These are phyloP conservation scores for Cetonia aurata DNA, from an alignment of 2,888 invertebrate species.

Conservation along the genomic window DNA sequence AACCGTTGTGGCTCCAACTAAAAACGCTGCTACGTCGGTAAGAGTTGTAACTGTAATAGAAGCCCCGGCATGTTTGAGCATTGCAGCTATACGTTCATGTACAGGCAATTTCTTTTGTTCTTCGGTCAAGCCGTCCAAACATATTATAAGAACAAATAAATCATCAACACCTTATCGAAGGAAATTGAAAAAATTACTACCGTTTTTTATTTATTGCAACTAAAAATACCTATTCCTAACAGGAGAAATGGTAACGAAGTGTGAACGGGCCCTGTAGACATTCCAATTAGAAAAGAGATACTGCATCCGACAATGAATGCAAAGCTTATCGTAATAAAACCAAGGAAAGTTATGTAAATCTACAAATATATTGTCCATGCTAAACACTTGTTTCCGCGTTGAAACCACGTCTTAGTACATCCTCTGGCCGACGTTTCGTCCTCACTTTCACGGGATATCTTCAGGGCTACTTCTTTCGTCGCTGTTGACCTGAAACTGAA, in stretches of 20 bases:
- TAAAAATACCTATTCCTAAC: slow-evolving; percentile 74
- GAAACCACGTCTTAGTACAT: too few relatives aligned
- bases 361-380: slow-evolving; percentile 54
- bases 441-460: too few relatives aligned
- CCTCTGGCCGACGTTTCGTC: too few relatives aligned
- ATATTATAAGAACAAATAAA: slow-evolving; percentile 87
- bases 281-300: slow-evolving; percentile 77
- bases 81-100: slow-evolving; percentile 76
- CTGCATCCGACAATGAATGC: slow-evolving; percentile 80
- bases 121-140: slow-evolving; percentile 76
- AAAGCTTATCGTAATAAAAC: slow-evolving; percentile 79
- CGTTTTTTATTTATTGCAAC: background rate
- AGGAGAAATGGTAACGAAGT: slow-evolving; percentile 85
- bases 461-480: too few relatives aligned
- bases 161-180: slow-evolving; percentile 76
- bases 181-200: slow-evolving; percentile 4
- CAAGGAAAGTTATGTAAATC: slow-evolving; percentile 77
- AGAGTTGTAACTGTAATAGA: slow-evolving; percentile 87
- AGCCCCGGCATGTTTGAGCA: slow-evolving; percentile 84
- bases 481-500: too few relatives aligned
- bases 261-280: slow-evolving; percentile 86
- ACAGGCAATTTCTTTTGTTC: slow-evolving; percentile 70
- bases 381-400: too few relatives aligned
- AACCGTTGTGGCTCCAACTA: slow-evolving; percentile 83
- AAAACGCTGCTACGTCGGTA: slow-evolving; percentile 84